phyloP scores from a whole-genome alignment of 2,113 vertebrate genomes.

The human region GRCh38 chr20:4669001-4669500 shows the following conservation, averaged over 20 bases:
- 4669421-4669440: background rate
- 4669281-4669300: background rate
- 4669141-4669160: constrained; percentile 16
- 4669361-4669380: background rate
- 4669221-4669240: constrained; percentile 9
- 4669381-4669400: background rate
- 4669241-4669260: background rate
- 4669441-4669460: background rate
- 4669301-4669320: background rate
- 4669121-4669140: constrained; percentile 1
- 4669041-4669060: background rate
- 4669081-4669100: no score
- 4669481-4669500: background rate
- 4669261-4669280: background rate
- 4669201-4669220: background rate
- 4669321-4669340: background rate
- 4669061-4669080: background rate
- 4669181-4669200: background rate
- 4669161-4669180: background rate
- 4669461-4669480: background rate
- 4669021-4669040: background rate
- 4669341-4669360: background rate
- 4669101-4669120: background rate
- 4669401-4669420: constrained; percentile 1
- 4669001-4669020: no score